A percentile compares a stretch with the other conserved stretches of the same genome.
These are phyloP conservation scores for Monopterus albus DNA, from an alignment of 2,113 vertebrate species.

Conservation along the genomic window DNA sequence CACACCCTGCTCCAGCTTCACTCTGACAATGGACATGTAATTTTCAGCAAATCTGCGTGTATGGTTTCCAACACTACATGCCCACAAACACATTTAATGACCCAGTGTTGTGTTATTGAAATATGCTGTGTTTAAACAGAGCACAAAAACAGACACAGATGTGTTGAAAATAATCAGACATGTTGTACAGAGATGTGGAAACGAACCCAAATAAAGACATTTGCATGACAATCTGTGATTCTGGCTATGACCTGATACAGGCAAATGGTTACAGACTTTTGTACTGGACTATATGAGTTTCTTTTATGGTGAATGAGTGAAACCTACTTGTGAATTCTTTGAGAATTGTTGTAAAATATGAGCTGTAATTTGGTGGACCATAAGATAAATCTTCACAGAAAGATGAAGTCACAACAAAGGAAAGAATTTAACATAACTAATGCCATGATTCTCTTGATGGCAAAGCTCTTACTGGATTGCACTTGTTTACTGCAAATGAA, in stretches of 20 bases:
- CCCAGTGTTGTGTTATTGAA: no score
- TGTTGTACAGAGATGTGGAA: background rate
- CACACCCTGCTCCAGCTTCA: conserved; percentile 3
- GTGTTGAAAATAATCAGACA: background rate
- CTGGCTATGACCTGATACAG: no score
- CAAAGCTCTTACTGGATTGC: no score
- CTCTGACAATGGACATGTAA: conserved; percentile 29
- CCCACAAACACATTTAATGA: conserved; percentile 8
- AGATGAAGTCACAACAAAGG: no score
- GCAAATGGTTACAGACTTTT: background rate
- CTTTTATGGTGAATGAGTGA: background rate
- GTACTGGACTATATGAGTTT: background rate
- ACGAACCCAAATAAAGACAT: background rate
- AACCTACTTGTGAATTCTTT: background rate
- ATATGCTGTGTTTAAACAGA: conserved; percentile 6
- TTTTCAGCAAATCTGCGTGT: conserved; percentile 22
- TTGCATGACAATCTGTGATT: no score
- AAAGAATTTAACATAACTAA: no score
- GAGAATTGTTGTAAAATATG: background rate
- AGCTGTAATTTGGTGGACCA: background rate
- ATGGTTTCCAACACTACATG: conserved; percentile 14
- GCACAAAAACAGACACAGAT: background rate
- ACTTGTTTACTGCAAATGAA: no score
- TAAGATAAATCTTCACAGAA: no score
- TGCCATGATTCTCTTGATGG: no score